Conservation (phyloP, 2,797 vertebrate species). For the Neopelma chrysocephalum region DNA sequence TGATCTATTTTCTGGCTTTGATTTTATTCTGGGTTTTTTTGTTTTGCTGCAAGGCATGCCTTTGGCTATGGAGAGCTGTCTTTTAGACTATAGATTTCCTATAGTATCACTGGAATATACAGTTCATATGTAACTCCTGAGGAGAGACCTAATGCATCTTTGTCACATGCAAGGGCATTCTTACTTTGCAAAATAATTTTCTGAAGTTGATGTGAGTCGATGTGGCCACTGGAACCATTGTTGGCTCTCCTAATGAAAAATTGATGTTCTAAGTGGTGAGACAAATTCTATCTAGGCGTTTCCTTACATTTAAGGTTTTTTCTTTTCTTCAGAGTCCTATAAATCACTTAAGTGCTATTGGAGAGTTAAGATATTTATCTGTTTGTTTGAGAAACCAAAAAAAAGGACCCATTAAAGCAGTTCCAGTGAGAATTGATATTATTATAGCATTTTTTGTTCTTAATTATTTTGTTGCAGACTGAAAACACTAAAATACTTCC, state of each 20-base stretch:
- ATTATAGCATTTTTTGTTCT: neutral
- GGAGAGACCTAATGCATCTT: neutral
- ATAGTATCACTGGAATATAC: neutral
- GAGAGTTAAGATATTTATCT: neutral
- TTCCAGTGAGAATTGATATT: neutral
- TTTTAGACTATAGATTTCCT: neutral
- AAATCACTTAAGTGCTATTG: neutral
- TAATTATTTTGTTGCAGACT: slow-evolving; percentile 3
- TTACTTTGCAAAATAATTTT: slow-evolving; percentile 42
- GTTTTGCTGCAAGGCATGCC: neutral
- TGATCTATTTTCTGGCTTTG: neutral
- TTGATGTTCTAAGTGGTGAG: neutral
- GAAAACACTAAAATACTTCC: slow-evolving; percentile 18
- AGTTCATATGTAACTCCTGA: neutral
- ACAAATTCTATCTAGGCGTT: neutral
- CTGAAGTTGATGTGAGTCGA: neutral
- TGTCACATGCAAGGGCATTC: neutral
- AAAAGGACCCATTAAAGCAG: neutral
- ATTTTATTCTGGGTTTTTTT: neutral
- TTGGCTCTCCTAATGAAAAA: neutral
- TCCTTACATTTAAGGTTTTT: neutral
- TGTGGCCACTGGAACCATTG: neutral
- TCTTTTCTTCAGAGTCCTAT: neutral
- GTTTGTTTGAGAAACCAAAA: neutral
- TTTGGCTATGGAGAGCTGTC: neutral